A percentile compares a stretch with the other conserved stretches of the same genome.
Conservation (phyloP, 2,888 invertebrate species). For the Mythimna loreyi region DNA sequence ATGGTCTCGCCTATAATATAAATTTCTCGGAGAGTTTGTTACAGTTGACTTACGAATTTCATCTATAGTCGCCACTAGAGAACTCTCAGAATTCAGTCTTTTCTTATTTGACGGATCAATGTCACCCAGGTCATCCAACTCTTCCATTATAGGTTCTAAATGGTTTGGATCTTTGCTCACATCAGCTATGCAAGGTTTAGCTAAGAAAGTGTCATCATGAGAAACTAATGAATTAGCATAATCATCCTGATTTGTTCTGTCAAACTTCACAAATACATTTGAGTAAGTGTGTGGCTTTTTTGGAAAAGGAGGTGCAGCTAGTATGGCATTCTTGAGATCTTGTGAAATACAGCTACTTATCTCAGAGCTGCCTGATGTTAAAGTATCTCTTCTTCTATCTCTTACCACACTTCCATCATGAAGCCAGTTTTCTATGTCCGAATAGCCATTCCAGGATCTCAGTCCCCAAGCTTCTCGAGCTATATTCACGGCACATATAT, state of each 20-base stretch:
- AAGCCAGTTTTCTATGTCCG: constrained; percentile 92
- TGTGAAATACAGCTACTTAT: constrained; percentile 88
- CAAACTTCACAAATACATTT: constrained; percentile 86
- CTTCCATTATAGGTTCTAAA: constrained; percentile 90
- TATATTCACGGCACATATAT: constrained; percentile 92
- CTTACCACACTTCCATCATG: constrained; percentile 92
- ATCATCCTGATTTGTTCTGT: constrained; percentile 85
- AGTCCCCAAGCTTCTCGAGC: constrained; percentile 92
- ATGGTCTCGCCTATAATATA: constrained; percentile 89
- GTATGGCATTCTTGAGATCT: constrained; percentile 85
- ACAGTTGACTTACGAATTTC: constrained; percentile 91
- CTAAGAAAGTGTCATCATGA: constrained; percentile 88
- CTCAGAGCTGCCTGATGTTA: constrained; percentile 91
- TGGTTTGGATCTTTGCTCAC: constrained; percentile 88
- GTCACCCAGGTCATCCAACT: constrained; percentile 90
- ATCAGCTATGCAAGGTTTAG: constrained; percentile 90
- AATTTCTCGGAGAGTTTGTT: constrained; percentile 90
- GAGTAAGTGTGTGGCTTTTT: constrained; percentile 86
- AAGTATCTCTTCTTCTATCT: constrained; percentile 90
- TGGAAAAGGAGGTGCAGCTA: constrained; percentile 85
- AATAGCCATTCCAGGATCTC: constrained; percentile 92
- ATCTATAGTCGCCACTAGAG: constrained; percentile 92
- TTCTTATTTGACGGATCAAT: constrained; percentile 82
- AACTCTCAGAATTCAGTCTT: constrained; percentile 89
- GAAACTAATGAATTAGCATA: constrained; percentile 90